These are phyloP conservation scores for Apeltes quadracus DNA, from an alignment of 2,113 vertebrate genomes.

Conservation along the genomic window DNA sequence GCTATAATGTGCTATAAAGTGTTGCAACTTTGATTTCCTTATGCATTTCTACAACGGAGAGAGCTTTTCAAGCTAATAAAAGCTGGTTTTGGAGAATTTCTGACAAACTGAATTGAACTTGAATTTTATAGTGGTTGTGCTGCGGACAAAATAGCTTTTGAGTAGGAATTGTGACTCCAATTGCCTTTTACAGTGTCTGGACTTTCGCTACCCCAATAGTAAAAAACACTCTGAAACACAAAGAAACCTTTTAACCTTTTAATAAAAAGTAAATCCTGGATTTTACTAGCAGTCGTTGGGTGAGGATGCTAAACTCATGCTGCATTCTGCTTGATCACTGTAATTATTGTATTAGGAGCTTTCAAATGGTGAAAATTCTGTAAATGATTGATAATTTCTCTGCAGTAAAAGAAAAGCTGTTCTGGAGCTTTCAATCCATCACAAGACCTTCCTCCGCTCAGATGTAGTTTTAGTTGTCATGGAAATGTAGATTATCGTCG, in stretches of 20 bases:
- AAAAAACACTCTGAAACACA: constrained; percentile 1
- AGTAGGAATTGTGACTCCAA: constrained; percentile 21
- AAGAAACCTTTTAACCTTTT: background rate
- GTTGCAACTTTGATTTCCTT: background rate
- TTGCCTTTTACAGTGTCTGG: constrained; percentile 42
- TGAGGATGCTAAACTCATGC: background rate
- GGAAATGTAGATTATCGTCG: background rate
- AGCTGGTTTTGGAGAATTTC: background rate
- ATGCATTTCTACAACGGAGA: background rate
- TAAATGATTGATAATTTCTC: background rate
- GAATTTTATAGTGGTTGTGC: background rate
- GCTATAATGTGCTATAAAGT: constrained; percentile 10
- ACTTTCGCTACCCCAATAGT: constrained; percentile 4
- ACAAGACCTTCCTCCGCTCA: background rate
- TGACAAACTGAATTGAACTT: background rate
- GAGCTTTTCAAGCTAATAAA: background rate
- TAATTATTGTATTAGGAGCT: background rate
- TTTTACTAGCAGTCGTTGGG: background rate
- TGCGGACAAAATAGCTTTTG: constrained; percentile 21
- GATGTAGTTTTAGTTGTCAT: background rate
- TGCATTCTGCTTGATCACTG: background rate
- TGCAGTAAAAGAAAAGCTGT: background rate
- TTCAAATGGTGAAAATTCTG: too few species aligned
- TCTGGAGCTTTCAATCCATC: background rate
- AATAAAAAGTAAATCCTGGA: background rate